Evolutionary conservation across 2,113 vertebrate species (phyloP).

Genomic region (Lota lota): DNA sequence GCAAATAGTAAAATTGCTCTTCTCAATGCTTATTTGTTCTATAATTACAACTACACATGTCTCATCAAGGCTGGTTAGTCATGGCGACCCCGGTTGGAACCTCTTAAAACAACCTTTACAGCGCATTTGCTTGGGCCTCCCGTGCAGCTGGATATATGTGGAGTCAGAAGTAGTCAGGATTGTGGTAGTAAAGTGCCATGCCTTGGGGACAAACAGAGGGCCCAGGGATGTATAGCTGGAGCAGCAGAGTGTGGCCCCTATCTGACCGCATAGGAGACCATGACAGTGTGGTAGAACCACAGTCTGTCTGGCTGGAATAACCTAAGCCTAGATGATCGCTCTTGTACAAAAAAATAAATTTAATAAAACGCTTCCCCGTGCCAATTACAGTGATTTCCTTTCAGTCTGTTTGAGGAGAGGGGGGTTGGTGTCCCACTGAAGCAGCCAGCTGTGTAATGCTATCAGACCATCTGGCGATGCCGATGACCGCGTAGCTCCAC

Average conservation of each 20-base stretch:
- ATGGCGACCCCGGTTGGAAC: no score
- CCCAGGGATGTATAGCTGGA: not conserved
- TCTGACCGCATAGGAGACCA: not conserved
- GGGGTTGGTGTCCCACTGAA: slow-evolving; percentile 9
- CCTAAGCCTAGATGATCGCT: slow-evolving; percentile 3
- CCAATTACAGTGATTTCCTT: slow-evolving; percentile 25
- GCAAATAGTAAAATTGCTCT: no score
- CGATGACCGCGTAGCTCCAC: not conserved
- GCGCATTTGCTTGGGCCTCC: no score
- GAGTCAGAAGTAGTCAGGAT: no score
- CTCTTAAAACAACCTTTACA: no score
- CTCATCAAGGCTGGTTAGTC: no score
- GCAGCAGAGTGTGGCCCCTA: not conserved
- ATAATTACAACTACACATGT: no score
- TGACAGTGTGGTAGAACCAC: not conserved
- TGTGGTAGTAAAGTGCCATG: no score
- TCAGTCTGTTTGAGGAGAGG: slow-evolving; percentile 12
- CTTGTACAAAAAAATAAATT: no score
- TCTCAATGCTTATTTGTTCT: no score
- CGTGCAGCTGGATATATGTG: no score
- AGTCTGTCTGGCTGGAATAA: slow-evolving; percentile 9
- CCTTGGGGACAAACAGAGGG: not conserved
- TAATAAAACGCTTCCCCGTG: not conserved
- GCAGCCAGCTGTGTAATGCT: not conserved
- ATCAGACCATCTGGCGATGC: not conserved